Base-by-base conservation (phyloP, 2,113 vertebrate species). In the Thermophis baileyi region DNA sequence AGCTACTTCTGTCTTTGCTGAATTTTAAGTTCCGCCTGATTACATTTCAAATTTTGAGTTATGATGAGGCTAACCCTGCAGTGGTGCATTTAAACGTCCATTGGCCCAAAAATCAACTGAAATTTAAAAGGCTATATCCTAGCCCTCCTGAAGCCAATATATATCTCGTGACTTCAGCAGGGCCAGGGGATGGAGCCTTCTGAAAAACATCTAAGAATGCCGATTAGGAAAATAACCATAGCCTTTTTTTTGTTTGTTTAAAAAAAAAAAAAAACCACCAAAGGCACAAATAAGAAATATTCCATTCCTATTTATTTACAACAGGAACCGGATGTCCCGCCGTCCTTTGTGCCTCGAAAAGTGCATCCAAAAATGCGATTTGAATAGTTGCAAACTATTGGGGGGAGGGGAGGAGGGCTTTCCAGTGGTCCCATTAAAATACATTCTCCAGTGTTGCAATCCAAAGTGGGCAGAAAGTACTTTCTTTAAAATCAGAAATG, bases 341-440 rank as follows among this genome's bases (percentile, higher is more conserved):
- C 94, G 54, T 93, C 88, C 74, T 88, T 44, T 50, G 89, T 94
- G 94, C 89, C 94, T 95, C 94, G 91, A 89, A 93, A 94, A 96
- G 85, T 8, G 91, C 95, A 93, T 95, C 95, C 2, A 91, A 60
- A 94, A 85, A 86, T 89, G 89, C 22, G 91, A 22, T 44, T 94
- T 89, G 91, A 91, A 89, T 57, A 88, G 14, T 49, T 60, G 20
- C 2, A n/a, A n/a, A n/a, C n/a, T n/a, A n/a, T n/a, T n/a, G n/a
- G 3, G 57, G 3, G 3, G 25, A 27, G 9, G 24, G 57, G 9
- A 60, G 9, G 25, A 47, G 85, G 49, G 63, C 1, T 57, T 69
- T 69, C 63, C 63, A 91, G 0, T 30, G n/a, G 12, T 24, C 87
- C 51, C 24, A 90, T 85, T n/a, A 4, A 60, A 47, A 55, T 22